Conservation (phyloP, 2,888 invertebrate species). For the Chorisops tibialis region DNA sequence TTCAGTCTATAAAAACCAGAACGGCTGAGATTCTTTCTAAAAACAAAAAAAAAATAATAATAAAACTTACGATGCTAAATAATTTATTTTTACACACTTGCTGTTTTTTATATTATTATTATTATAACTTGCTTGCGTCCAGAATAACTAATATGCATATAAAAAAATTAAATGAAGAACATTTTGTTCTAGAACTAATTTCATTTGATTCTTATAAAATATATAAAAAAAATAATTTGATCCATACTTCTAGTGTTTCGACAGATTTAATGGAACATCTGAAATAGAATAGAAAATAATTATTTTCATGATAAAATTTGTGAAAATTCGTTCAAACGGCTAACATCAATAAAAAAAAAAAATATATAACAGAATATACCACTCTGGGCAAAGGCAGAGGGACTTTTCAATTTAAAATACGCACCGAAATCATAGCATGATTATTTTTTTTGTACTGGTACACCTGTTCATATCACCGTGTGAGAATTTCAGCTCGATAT, state of each 20-base stretch:
- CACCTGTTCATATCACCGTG: too few species aligned
- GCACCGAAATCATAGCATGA: too few species aligned
- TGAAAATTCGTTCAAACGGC: too few species aligned
- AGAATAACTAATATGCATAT: background rate
- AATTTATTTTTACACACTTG: slow-evolving; percentile 25
- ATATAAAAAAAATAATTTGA: slow-evolving; percentile 3
- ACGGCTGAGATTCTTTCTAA: slow-evolving; percentile 46
- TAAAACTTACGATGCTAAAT: slow-evolving; percentile 14
- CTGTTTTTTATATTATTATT: background rate
- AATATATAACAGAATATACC: too few species aligned
- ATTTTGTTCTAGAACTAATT: slow-evolving; percentile 9
- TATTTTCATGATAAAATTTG: too few species aligned
- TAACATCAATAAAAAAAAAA: too few species aligned
- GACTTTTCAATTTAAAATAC: too few species aligned
- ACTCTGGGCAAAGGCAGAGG: too few species aligned
- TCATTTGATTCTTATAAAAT: slow-evolving; percentile 15
- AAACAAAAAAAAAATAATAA: slow-evolving; percentile 27
- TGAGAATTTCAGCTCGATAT: too few species aligned
- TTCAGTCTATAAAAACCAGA: slow-evolving; percentile 41
- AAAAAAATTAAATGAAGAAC: slow-evolving; percentile 16
- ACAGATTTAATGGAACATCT: slow-evolving; percentile 89
- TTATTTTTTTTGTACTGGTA: too few species aligned
- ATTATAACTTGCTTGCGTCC: background rate
- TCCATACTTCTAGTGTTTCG: slow-evolving; percentile 63
- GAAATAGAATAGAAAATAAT: slow-evolving; percentile 53